phyloP scores from a whole-genome alignment of 1,140 invertebrate genomes.

The Adelges cooleyi region DNA sequence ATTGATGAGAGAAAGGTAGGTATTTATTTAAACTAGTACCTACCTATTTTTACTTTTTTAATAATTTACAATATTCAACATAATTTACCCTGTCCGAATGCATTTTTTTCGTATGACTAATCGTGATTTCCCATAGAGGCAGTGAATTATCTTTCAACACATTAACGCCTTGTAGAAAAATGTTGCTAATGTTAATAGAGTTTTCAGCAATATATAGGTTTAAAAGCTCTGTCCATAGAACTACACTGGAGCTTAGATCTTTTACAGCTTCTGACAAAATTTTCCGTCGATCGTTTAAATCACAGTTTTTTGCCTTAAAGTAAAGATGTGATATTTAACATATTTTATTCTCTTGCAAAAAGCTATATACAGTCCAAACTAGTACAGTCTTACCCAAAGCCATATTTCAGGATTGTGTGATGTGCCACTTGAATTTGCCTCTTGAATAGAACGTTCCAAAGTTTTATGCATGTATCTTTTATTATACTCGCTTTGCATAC shows the following conservation, averaged over 20 bases:
- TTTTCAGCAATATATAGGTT: not conserved
- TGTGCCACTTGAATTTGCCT: not conserved
- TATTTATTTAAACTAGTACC: no score
- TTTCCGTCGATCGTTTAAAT: no score
- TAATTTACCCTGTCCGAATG: not conserved
- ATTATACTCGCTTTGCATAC: constrained; percentile 19
- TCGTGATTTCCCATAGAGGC: not conserved
- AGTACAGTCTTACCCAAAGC: constrained; percentile 12
- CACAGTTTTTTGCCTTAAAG: no score
- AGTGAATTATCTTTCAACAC: not conserved
- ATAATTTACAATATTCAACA: no score
- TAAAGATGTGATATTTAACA: no score
- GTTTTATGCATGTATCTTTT: constrained; percentile 18
- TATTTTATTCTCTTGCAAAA: no score
- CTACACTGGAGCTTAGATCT: not conserved
- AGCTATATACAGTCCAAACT: no score
- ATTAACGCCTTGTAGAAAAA: not conserved
- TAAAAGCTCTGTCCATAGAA: constrained; percentile 1
- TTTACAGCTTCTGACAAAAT: not conserved
- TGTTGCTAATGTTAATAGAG: not conserved
- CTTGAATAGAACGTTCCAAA: constrained; percentile 8
- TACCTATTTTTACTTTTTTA: no score
- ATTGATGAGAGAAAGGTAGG: no score
- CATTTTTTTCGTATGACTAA: no score
- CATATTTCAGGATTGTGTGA: not conserved